Conservation (phyloP, 2,888 invertebrate genomes). For the Scaptomyza tumidula region DNA sequence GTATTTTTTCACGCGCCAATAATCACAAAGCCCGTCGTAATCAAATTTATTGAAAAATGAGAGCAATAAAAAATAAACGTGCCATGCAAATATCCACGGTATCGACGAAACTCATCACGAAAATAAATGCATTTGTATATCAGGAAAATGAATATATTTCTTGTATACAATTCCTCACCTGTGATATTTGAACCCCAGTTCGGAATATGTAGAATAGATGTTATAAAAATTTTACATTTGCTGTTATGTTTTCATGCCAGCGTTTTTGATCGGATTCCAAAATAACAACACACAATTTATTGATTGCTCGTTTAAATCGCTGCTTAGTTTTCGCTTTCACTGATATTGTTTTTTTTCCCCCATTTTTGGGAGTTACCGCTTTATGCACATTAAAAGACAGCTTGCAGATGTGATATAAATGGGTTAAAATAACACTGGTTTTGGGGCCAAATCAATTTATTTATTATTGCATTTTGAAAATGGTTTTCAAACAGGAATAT, state of each 20-base stretch:
- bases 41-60: constrained; percentile 79
- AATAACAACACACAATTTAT: constrained; percentile 20
- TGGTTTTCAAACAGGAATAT: constrained; percentile 25
- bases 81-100: constrained; percentile 25
- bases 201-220: background rate
- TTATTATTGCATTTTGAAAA: constrained; percentile 36
- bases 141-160: constrained; percentile 33
- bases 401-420: constrained; percentile 1
- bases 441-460: constrained; percentile 45
- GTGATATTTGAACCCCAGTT: constrained; percentile 1
- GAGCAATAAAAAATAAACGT: constrained; percentile 64
- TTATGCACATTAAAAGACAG: background rate
- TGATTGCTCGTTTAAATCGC: constrained; percentile 2
- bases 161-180: constrained; percentile 2
- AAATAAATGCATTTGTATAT: constrained; percentile 26
- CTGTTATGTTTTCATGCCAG: constrained; percentile 28
- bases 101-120: constrained; percentile 48
- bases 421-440: too few relatives aligned
- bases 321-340: constrained; percentile 1
- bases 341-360: constrained; percentile 1
- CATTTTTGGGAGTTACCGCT: background rate
- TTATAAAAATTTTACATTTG: constrained; percentile 5
- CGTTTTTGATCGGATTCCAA: constrained; percentile 45
- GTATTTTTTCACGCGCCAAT: constrained; percentile 80
- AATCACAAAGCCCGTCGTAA: constrained; percentile 78